A percentile compares a stretch with the other conserved stretches of the same genome.
These are phyloP conservation scores for Lysandra coridon DNA, from an alignment of 2,888 invertebrate genomes.

Conservation along the genomic window DNA sequence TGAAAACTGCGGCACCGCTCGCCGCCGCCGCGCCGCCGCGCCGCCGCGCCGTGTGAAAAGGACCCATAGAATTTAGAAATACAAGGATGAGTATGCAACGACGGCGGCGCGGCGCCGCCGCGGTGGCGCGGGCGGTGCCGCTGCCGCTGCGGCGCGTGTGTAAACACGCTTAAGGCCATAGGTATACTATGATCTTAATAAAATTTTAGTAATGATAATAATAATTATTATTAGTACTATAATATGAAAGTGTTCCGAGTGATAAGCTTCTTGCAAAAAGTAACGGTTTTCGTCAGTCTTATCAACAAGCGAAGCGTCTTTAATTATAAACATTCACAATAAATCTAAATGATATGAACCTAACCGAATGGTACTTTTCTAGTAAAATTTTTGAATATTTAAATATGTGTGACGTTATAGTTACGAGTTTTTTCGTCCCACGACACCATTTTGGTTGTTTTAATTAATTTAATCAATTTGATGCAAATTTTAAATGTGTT, in stretches of 20 bases:
- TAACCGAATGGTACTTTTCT: neutral
- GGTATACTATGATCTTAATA: neutral
- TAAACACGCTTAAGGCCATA: neutral
- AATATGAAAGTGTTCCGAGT: neutral
- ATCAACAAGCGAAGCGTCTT: slow-evolving; percentile 2
- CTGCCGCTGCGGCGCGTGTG: no score
- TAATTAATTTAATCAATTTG: neutral
- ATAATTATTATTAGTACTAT: neutral
- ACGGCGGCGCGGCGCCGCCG: no score
- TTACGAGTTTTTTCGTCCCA: neutral
- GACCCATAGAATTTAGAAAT: no score
- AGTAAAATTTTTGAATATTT: neutral
- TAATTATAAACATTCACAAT: slow-evolving; percentile 6
- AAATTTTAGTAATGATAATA: neutral
- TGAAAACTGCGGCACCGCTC: no score
- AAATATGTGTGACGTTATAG: neutral
- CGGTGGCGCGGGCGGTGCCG: no score
- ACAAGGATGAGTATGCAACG: no score
- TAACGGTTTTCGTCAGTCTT: slow-evolving; percentile 5
- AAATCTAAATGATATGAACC: neutral
- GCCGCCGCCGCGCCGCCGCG: no score
- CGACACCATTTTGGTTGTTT: neutral
- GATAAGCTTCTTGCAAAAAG: slow-evolving; percentile 5
- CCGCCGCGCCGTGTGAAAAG: no score
- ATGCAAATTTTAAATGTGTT: neutral